phyloP scores from a whole-genome alignment of 2,797 vertebrate genomes.

The Chlorospingus semifuscus region DNA sequence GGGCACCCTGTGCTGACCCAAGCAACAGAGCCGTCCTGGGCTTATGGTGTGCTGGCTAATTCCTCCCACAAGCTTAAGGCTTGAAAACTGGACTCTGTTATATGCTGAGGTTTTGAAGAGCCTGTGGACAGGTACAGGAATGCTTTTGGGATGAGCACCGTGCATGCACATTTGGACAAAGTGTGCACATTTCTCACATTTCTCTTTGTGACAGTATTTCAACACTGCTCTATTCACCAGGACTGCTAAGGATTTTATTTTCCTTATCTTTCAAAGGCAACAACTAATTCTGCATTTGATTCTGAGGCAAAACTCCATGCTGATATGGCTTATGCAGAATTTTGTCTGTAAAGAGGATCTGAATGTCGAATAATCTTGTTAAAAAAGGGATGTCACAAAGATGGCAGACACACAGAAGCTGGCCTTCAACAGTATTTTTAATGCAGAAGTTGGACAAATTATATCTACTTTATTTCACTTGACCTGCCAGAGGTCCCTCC shows the following conservation, averaged over 20 bases:
- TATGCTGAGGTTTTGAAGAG: not conserved
- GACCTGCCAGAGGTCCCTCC: not conserved
- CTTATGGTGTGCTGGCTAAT: not conserved
- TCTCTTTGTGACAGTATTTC: not conserved
- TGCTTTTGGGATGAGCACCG: accelerated
- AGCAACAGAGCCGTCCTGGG: not conserved
- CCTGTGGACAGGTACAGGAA: not conserved
- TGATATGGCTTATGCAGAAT: not conserved
- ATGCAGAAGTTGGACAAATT: not conserved
- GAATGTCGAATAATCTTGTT: not conserved
- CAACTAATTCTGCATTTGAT: not conserved
- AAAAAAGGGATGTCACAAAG: not conserved
- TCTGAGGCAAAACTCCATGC: not conserved
- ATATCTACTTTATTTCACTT: constrained; percentile 11
- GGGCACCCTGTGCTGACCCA: accelerated
- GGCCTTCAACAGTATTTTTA: not conserved
- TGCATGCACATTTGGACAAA: not conserved
- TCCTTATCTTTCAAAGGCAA: not conserved
- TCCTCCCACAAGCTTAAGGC: not conserved
- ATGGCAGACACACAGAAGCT: not conserved
- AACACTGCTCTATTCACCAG: not conserved
- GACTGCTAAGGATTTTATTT: not conserved
- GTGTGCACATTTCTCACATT: not conserved
- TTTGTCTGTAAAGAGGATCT: not conserved
- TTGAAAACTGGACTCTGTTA: not conserved